Evolutionary conservation across 2,797 vertebrate species (phyloP), one percentile per base, ranked within the genome.

Genomic region (Philypnodon macrostomus): DNA sequence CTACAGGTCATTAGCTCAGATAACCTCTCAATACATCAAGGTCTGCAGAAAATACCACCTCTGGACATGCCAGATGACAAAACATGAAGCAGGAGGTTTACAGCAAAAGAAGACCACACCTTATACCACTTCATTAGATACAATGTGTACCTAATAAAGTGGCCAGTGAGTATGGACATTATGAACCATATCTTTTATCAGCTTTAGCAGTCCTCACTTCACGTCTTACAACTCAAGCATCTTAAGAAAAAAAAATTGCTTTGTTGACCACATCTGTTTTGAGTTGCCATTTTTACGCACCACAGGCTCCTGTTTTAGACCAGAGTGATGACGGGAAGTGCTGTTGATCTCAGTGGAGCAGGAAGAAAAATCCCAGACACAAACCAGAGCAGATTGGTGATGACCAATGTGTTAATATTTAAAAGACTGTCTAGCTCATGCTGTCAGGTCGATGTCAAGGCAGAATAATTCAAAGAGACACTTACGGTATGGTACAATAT

Each of bases 251-350:
- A 7, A 12, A 64, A 8, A 53, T 2, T 4, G 36, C 48, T 53
- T 51, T 57, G 45, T 36, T 62, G 47, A 52, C 61, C 72, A 84
- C 82, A 87, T 88, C 83, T 87, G 87, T 57, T 84, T 82, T 41
- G 24, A 39, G 42, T 85, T 81, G 75, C 38, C 63, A 68, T 70
- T 83, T 79, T 42, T 15, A 64, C 36, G 40, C 54, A 76, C 79
- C 68, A 33, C 67, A 79, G 62, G 67, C 66, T 78, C 81, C 77
- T 84, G 71, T 80, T 80, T 81, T 51, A 73, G 52, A 63, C 53
- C 26, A 45, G 16, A 52, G 60, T 63, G 77, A 73, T 77, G 75
- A 81, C 63, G 61, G 70, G 73, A 75, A 76, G 57, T 52, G 50
- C 27, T 59, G 64, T 71, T 48, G 42, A 50, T 60, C 60, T 66